Percentiles rank a stretch among this genome's conserved stretches.
Conservation (phyloP, 2,888 invertebrate species). For the Timandra comae region DNA sequence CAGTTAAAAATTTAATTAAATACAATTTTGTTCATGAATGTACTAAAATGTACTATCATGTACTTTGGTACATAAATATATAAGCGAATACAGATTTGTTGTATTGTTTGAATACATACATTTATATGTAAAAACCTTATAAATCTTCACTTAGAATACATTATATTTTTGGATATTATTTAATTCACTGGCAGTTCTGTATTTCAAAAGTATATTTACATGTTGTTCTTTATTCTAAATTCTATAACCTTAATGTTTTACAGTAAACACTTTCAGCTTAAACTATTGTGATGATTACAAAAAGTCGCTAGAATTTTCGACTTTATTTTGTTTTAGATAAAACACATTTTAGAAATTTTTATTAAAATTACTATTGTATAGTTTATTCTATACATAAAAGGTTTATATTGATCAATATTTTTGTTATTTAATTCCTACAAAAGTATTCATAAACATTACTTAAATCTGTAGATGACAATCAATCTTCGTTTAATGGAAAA, state of each 20-base stretch:
- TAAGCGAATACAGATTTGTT: background rate
- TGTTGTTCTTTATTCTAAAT: background rate
- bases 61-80: constrained; percentile 14
- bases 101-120: too few relatives aligned
- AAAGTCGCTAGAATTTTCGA: constrained; percentile 1
- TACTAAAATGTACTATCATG: constrained; percentile 8
- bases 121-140: too few relatives aligned
- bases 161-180: background rate
- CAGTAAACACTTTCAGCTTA: background rate
- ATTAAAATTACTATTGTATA: too few relatives aligned
- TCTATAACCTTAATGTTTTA: background rate
- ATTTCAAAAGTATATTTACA: constrained; percentile 2
- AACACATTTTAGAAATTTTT: too few relatives aligned
- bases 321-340: too few relatives aligned
- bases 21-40: background rate
- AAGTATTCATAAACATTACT: too few relatives aligned
- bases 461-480: too few relatives aligned
- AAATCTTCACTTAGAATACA: background rate
- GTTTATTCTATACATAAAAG: too few relatives aligned
- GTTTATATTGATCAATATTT: too few relatives aligned
- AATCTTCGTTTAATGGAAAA: too few relatives aligned
- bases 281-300: constrained; percentile 1
- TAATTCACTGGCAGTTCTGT: background rate
- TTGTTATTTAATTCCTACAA: too few relatives aligned
- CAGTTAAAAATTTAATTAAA: background rate